phyloP scores from a whole-genome alignment of 2,888 invertebrate genomes.

The Bruchidius siliquastri region DNA sequence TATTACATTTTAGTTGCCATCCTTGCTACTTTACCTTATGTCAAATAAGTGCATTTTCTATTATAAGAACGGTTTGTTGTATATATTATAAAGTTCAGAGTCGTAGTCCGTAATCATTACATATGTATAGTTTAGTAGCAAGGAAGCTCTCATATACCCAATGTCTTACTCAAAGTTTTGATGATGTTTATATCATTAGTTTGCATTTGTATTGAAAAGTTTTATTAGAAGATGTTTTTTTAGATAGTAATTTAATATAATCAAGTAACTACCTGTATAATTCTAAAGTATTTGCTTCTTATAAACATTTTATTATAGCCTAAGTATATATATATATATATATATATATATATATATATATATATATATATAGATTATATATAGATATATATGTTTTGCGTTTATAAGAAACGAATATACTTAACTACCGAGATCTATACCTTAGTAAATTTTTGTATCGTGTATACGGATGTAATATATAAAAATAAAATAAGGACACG shows the following conservation, averaged over 20 bases:
- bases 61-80: too few species aligned
- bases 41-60: too few species aligned
- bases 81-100: too few species aligned
- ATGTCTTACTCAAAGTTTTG: too few species aligned
- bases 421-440: not conserved
- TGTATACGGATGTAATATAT: not conserved
- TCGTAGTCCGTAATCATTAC: too few species aligned
- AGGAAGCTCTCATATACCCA: too few species aligned
- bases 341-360: not conserved
- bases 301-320: not conserved
- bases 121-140: too few species aligned
- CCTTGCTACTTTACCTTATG: not conserved
- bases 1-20: not conserved
- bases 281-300: not conserved
- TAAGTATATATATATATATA: not conserved
- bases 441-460: not conserved
- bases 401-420: not conserved
- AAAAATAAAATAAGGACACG: not conserved
- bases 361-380: too few species aligned
- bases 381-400: not conserved
- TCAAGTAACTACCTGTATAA: not conserved
- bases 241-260: not conserved
- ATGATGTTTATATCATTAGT: too few species aligned
- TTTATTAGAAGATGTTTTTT: not conserved
- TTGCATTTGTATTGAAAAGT: too few species aligned